Base-by-base conservation (phyloP, 2,888 invertebrate species). In the Hirtodrosophila cameraria region DNA sequence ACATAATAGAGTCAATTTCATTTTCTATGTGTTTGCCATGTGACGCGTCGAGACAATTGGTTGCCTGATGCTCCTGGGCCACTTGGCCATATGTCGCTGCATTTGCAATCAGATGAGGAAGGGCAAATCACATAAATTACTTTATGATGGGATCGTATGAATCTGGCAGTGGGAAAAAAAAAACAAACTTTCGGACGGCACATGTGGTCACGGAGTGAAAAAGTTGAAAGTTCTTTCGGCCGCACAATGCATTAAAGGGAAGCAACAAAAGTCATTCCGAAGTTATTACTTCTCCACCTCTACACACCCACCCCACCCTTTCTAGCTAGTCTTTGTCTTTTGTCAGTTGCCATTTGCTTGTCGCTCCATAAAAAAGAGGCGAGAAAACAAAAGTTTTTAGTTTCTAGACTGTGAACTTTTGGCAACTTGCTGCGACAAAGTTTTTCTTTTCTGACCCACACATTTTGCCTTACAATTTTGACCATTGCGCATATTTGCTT, bases 221-320 rank as follows among this genome's bases (percentile, higher is more conserved):
- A 75, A 75, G 50, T 54, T 59, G 54, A 60, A 64, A 64, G 50
- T 45, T 61, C 31, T 49, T 54, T 15, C 28, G 54, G 59, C 46
- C 61, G 39, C 52, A 64, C 85, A 75, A 75, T 82, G 66, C 80
- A 73, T 75, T 70, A 62, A 65, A 60, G 57, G 69, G 67, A 84
- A 78, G 68, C 81, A 75, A 73, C 87, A 81, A 81, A 82, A 82
- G 85, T 82, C 87, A 86, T 82, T 82, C 66, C 70, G 66, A 85
- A 86, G 82, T 86, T 82, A 86, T 86, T 84, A 84, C 62, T 60
- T 43, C 68, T 33, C 55, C 48, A 36, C 8, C 12, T 12, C 12
- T 13, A 6, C 38, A 23, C 16, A 27, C n/a, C 23, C 15, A 11
- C 7, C 15, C 16, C 7, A 13, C 36, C 12, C 18, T 38, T 11